Conservation (phyloP, 2,888 invertebrate species). For the Troilus luridus region DNA sequence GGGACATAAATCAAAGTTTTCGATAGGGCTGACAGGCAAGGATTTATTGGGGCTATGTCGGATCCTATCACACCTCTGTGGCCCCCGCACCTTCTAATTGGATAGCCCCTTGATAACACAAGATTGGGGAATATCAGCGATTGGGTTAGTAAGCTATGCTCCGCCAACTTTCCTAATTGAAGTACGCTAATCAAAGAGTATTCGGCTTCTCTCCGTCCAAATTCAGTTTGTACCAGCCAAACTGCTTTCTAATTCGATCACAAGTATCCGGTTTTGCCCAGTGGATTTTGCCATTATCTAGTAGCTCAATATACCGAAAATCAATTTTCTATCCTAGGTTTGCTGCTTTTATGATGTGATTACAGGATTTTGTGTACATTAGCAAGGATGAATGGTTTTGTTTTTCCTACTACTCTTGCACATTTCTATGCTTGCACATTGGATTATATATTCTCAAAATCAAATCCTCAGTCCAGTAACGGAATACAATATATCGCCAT, state of each 20-base stretch:
- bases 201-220: not conserved
- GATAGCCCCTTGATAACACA: conserved; percentile 19
- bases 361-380: not conserved
- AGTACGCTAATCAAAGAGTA: conserved; percentile 45
- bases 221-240: not conserved
- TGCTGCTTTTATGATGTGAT: too few species aligned
- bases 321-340: not conserved
- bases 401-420: not conserved
- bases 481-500: too few species aligned
- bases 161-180: conserved; percentile 27
- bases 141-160: not conserved
- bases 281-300: conserved; percentile 1
- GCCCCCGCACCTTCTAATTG: conserved; percentile 14
- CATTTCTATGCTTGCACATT: too few species aligned
- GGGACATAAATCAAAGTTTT: conserved; percentile 32
- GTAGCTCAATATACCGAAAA: not conserved
- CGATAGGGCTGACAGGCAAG: not conserved
- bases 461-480: too few species aligned
- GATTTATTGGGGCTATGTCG: conserved; percentile 7
- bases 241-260: conserved; percentile 31
- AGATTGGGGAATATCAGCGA: conserved; percentile 15
- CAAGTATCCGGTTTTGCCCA: not conserved
- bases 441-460: too few species aligned
- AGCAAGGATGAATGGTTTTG: not conserved
- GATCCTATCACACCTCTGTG: not conserved